Percentiles rank a stretch among this genome's conserved stretches.
Evolutionary conservation across 2,797 vertebrate genomes (phyloP).

Genomic region (Thaleichthys pacificus): DNA sequence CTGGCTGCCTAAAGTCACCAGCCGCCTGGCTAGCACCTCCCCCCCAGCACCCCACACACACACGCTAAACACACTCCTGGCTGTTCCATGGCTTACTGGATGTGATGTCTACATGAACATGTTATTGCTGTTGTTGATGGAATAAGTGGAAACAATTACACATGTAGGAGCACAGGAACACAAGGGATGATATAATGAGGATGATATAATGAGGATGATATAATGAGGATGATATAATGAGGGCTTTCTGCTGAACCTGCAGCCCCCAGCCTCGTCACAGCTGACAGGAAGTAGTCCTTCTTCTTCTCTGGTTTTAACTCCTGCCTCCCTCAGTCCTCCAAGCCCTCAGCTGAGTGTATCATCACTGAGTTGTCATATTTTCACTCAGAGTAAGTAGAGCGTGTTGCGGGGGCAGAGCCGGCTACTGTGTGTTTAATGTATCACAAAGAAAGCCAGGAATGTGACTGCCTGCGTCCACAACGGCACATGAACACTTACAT

Average conservation of each 20-base stretch:
- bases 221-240: neutral
- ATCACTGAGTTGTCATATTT: conserved; percentile 33
- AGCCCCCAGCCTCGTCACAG: conserved; percentile 9
- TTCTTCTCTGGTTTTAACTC: conserved; percentile 29
- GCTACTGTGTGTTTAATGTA: too few relatives aligned
- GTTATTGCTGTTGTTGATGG: neutral
- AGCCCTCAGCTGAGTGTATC: conserved; percentile 27
- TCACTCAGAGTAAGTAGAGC: conserved; percentile 3
- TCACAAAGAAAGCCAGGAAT: too few relatives aligned
- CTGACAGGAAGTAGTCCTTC: conserved; percentile 50
- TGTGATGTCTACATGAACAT: neutral
- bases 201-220: too few relatives aligned
- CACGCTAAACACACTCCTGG: neutral
- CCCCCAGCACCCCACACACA: neutral
- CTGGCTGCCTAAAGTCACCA: conserved; percentile 28
- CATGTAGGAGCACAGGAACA: neutral
- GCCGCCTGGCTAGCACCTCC: conserved; percentile 5
- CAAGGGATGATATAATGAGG: neutral
- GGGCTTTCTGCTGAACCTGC: conserved; percentile 5
- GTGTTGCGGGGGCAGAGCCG: neutral
- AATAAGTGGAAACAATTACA: neutral
- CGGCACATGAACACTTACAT: too few relatives aligned
- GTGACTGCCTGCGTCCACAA: too few relatives aligned
- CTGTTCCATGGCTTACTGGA: neutral
- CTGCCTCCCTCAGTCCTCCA: conserved; percentile 11